These are phyloP conservation scores for Callosobruchus maculatus DNA, from an alignment of 2,888 invertebrate species.

Conservation along the genomic window DNA sequence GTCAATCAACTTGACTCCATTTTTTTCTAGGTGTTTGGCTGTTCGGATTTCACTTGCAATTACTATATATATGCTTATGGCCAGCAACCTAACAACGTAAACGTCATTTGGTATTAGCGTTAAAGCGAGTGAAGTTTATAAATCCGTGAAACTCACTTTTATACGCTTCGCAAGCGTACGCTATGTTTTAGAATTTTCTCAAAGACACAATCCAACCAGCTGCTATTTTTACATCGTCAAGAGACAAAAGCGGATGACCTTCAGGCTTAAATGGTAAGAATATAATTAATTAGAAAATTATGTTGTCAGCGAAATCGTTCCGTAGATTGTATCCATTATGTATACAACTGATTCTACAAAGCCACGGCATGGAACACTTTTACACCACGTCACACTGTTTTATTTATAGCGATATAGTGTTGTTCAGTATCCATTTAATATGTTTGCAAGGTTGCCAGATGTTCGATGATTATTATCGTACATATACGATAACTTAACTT, in stretches of 20 bases:
- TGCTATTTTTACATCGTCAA: neutral
- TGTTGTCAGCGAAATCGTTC: neutral
- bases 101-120: too few relatives aligned
- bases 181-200: neutral
- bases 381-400: neutral
- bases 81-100: too few relatives aligned
- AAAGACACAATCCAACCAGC: neutral
- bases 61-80: too few relatives aligned
- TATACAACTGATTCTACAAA: neutral
- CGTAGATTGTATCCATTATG: neutral
- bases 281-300: neutral
- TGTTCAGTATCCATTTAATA: neutral
- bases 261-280: neutral
- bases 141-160: too few relatives aligned
- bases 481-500: too few relatives aligned
- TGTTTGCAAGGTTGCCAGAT: neutral
- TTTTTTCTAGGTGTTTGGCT: too few relatives aligned
- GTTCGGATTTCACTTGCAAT: too few relatives aligned
- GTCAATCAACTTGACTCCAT: too few relatives aligned
- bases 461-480: too few relatives aligned
- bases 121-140: too few relatives aligned
- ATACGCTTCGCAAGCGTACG: too few relatives aligned
- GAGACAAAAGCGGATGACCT: neutral
- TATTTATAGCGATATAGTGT: neutral
- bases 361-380: neutral